Evolutionary conservation across 2,888 invertebrate genomes (phyloP).

Genomic region (Peribatodes rhomboidaria): DNA sequence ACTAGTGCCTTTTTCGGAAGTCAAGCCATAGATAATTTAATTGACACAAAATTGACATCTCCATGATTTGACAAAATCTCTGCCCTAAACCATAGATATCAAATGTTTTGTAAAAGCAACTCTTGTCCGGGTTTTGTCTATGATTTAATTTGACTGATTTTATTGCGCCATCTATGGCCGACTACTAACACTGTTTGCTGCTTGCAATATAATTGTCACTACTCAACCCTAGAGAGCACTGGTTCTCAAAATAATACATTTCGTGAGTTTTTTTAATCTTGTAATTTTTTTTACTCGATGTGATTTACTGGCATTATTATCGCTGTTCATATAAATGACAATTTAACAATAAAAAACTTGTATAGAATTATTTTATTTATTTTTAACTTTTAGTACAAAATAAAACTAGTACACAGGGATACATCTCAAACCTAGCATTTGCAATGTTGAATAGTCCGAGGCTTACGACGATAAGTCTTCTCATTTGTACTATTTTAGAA

Average conservation of each 20-base stretch:
- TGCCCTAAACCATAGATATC: not conserved
- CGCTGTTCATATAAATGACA: too few relatives aligned
- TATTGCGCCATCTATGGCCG: not conserved
- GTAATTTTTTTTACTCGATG: too few relatives aligned
- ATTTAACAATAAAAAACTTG: constrained; percentile 36
- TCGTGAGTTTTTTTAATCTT: too few relatives aligned
- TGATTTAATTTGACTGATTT: not conserved
- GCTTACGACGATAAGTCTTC: constrained; percentile 87
- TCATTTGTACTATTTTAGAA: constrained; percentile 88
- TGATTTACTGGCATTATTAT: too few relatives aligned
- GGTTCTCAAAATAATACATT: too few relatives aligned
- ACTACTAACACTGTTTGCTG: not conserved
- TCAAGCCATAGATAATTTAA: constrained; percentile 2
- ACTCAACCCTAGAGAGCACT: constrained; percentile 8
- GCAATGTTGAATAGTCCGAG: constrained; percentile 86
- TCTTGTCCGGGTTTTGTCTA: constrained; percentile 8
- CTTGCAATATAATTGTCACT: not conserved
- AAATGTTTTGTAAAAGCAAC: too few relatives aligned
- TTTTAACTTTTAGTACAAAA: constrained; percentile 87
- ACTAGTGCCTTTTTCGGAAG: not conserved
- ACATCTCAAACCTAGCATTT: constrained; percentile 87
- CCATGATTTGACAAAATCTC: constrained; percentile 19
- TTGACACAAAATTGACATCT: constrained; percentile 17
- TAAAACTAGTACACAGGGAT: constrained; percentile 88
- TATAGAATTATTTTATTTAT: constrained; percentile 83